phyloP scores from a whole-genome alignment of 2,888 invertebrate genomes.

The Erannis defoliaria region DNA sequence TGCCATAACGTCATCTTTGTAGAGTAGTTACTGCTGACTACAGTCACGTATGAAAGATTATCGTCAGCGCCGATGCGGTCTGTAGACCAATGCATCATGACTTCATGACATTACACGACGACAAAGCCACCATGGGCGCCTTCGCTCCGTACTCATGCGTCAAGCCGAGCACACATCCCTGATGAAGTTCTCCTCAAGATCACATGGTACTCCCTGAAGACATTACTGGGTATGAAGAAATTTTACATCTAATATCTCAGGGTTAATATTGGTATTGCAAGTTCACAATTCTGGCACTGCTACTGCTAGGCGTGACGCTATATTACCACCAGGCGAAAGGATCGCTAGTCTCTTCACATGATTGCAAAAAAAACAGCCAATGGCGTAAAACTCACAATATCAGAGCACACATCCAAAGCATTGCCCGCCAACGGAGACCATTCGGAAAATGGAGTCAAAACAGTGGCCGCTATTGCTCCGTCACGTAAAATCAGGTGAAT shows the following conservation, averaged over 20 bases:
- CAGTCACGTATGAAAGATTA: conserved; percentile 84
- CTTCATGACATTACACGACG: too few species aligned
- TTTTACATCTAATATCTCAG: too few species aligned
- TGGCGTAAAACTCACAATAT: conserved; percentile 69
- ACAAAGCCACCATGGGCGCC: conserved; percentile 85
- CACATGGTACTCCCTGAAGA: conserved; percentile 85
- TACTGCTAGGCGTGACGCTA: too few species aligned
- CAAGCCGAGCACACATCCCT: conserved; percentile 89
- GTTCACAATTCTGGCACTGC: too few species aligned
- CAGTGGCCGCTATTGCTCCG: too few species aligned
- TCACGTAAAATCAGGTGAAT: too few species aligned
- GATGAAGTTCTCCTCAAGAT: conserved; percentile 88
- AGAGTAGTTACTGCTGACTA: conserved; percentile 75
- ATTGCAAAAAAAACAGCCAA: too few species aligned
- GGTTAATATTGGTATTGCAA: too few species aligned
- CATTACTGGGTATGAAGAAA: too few species aligned
- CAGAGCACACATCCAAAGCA: conserved; percentile 70
- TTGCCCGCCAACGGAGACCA: conserved; percentile 64
- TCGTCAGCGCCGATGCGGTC: conserved; percentile 77
- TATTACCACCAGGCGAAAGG: too few species aligned
- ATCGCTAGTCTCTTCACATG: too few species aligned
- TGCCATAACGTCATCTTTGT: conserved; percentile 82
- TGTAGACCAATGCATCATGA: conserved; percentile 86
- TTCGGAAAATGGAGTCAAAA: too few species aligned
- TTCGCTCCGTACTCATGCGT: conserved; percentile 81